Evolutionary conservation across 2,888 invertebrate genomes (phyloP), one percentile per base, ranked within the genome.

Genomic region (Drosophila bunnanda): DNA sequence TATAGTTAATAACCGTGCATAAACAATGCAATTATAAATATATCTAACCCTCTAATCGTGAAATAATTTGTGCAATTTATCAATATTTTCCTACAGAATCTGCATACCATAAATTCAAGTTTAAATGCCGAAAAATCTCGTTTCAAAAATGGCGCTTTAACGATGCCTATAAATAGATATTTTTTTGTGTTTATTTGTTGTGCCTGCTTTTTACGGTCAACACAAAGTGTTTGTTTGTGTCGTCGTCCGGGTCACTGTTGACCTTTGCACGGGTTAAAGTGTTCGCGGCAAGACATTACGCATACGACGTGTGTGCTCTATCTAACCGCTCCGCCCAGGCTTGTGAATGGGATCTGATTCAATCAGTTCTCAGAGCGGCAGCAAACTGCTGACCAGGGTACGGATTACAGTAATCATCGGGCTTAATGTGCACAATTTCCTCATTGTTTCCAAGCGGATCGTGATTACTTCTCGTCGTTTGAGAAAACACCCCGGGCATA

Each of bases 371-470:
- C 39, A 28, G 34, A 43, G 64, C n/a, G 36, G 64, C n/a, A 50
- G 32, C 32, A 2, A 32, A 12, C 32, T 10, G 32, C 32, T 12
- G 32, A n/a, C 32, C 30, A 39, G 39, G 10, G 73, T 68, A 17
- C 81, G 44, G 52, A 34, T 55, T 44, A 54, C 62, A 54, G 78
- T 69, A 78, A 86, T 80, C 80, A 75, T 62, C 59, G 59, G 58
- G 58, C 58, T 58, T 67, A 67, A 78, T 36, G 64, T 39, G 60
- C 28, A 75, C 62, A 72, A 74, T 82, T 86, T 78, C 79, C 79
- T 80, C 68, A 86, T 82, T 82, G 82, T 82, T 83, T 82, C 78
- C 71, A 76, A 72, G 67, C 80, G 61, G 39, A 74, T 46, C 10
- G 46, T 65, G 66, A 66, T 53, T 44, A 53, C 43, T 15, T 59